A percentile compares a stretch with the other conserved stretches of the same genome.
phyloP scores from a whole-genome alignment of 2,797 vertebrate species.

The Eulemur rubriventer region DNA sequence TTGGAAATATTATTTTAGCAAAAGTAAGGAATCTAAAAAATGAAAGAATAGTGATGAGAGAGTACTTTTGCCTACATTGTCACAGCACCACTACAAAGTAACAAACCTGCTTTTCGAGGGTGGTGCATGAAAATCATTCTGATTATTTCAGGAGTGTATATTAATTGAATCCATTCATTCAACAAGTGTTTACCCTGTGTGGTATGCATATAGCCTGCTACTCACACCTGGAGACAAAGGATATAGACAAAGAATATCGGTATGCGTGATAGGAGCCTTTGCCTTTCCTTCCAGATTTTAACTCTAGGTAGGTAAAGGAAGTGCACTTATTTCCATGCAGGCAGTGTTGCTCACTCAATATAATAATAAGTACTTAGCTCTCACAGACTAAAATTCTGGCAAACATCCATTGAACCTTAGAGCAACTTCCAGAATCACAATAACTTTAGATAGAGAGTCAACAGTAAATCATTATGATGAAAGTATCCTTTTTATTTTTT shows the following conservation, averaged over 20 bases:
- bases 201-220: background rate
- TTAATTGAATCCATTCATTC: constrained; percentile 1
- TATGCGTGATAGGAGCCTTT: background rate
- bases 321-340: constrained; percentile 52
- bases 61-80: background rate
- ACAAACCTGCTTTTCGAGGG: background rate
- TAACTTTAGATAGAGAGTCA: constrained; percentile 55
- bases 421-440: constrained; percentile 66
- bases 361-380: constrained; percentile 59
- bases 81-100: background rate
- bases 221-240: background rate
- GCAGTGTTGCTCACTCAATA: background rate
- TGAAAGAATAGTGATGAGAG: background rate
- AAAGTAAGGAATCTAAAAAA: background rate
- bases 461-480: constrained; percentile 56
- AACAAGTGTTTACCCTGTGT: background rate
- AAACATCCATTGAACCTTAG: constrained; percentile 57
- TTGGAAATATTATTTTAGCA: background rate
- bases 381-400: constrained; percentile 55
- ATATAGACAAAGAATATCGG: background rate
- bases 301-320: background rate
- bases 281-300: background rate
- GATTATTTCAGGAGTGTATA: background rate
- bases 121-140: background rate
- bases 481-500: background rate